Base-by-base conservation (phyloP, 2,113 vertebrate species). In the Gymnobelideus leadbeateri region DNA sequence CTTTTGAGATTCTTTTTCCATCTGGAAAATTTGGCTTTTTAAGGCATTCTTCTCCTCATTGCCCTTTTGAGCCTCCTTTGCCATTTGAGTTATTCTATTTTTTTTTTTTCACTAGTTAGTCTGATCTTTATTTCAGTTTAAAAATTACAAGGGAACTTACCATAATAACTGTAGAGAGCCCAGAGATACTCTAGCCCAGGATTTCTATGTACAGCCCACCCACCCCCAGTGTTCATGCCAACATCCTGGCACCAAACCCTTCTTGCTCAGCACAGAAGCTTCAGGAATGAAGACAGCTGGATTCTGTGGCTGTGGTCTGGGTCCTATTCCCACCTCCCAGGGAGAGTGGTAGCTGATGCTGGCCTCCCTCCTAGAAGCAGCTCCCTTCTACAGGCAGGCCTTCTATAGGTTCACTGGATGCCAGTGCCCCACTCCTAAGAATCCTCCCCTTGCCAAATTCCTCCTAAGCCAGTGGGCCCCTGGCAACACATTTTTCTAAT, bases 81-180 rank as follows among this genome's bases (percentile, higher is more conserved):
- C n/a, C n/a, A n/a, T n/a, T n/a, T n/a, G n/a, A n/a, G n/a, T n/a
- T n/a, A n/a, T n/a, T n/a, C n/a, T n/a, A n/a, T n/a, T n/a, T n/a
- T n/a, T n/a, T n/a, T n/a, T n/a, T n/a, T n/a, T n/a, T n/a, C 93
- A 91, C 92, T 94, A 51, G 96, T 97, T 96, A 97, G 97, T 94
- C 37, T 93, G 93, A 96, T 96, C 92, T 97, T 97, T 97, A 98
- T 97, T 98, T 95, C 95, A 96, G 96, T 53, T 94, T 96, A 95
- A 97, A 98, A 97, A 94, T 96, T 97, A 97, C 94, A 96, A 89
- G 94, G 93, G 90, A 95, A 92, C 54, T 96, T 97, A 57, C 96
- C 91, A 98, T 96, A 96, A 91, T 51, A 89, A 94, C 94, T 89
- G 93, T 93, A 91, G 92, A 49, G 51, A 92, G 90, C 94, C 54